Evolutionary conservation across 2,888 invertebrate species (phyloP).

Genomic region (Odontothrips loti): DNA sequence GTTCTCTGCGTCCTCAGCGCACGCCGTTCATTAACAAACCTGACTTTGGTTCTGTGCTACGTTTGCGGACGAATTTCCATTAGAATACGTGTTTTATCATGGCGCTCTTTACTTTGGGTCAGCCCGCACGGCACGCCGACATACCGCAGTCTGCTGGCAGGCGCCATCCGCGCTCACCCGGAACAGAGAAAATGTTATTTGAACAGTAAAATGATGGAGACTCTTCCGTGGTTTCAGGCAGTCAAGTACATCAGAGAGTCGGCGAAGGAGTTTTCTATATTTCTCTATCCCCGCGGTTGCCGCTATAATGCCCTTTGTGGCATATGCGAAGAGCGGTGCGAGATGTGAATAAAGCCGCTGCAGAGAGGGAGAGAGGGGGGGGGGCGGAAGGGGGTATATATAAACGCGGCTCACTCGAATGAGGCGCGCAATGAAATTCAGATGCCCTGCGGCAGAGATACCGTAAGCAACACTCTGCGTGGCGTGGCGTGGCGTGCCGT

Average conservation of each 20-base stretch:
- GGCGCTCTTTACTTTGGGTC: no score
- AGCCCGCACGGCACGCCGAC: no score
- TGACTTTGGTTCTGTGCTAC: neutral
- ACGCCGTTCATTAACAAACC: no score
- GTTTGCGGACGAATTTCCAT: neutral
- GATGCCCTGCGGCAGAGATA: neutral
- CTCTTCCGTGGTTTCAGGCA: no score
- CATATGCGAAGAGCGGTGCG: neutral
- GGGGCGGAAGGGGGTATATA: neutral
- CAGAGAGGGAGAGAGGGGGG: neutral
- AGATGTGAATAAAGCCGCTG: neutral
- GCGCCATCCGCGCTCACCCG: no score
- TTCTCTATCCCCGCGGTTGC: neutral
- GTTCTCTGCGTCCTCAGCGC: neutral
- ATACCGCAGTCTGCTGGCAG: no score
- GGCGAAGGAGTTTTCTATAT: neutral
- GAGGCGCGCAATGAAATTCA: slow-evolving; percentile 17
- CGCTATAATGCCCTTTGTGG: neutral
- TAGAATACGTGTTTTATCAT: no score
- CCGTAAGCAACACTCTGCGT: neutral
- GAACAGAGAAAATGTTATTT: no score
- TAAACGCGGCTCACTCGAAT: neutral
- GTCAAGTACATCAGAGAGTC: neutral
- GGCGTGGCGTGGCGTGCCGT: neutral
- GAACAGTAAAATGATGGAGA: no score